Percentiles rank a stretch among this genome's conserved stretches.
phyloP scores from a whole-genome alignment of 2,113 vertebrate species.

The Prietella phreatophila region DNA sequence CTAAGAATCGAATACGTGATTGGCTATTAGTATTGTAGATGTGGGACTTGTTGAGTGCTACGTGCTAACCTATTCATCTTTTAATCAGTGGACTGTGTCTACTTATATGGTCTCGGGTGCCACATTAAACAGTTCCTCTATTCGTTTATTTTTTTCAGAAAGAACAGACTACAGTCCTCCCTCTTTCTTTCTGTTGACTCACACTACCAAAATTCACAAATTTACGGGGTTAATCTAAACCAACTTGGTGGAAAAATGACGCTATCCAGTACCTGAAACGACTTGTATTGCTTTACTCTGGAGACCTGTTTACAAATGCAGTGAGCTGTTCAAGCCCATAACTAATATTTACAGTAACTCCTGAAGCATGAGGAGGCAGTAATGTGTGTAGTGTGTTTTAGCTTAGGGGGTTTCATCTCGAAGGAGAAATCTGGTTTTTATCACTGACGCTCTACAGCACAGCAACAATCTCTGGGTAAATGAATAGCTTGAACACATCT shows the following conservation, averaged over 20 bases:
- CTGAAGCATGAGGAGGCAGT: conserved; percentile 10
- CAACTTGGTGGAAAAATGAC: neutral
- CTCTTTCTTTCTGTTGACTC: neutral
- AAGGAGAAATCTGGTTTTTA: neutral
- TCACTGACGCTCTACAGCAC: neutral
- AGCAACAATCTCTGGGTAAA: neutral
- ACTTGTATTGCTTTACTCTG: neutral
- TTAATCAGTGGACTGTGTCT: neutral
- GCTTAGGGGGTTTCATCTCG: neutral
- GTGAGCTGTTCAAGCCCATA: neutral
- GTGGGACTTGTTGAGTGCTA: neutral
- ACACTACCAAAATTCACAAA: neutral
- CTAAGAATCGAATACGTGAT: neutral
- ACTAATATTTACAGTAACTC: neutral
- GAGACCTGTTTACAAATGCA: too few species aligned
- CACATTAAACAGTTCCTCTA: neutral
- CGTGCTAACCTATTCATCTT: neutral
- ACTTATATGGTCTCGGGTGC: neutral
- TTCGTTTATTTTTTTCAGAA: neutral
- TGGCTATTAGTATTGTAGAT: neutral
- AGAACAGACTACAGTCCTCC: neutral
- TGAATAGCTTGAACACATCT: neutral
- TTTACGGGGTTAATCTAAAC: neutral
- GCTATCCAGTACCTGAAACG: neutral
- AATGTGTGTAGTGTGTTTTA: neutral